Conservation (phyloP, 37 sponge, comb jelly and placozoan species). For the Cladorhizidae sp. region DNA sequence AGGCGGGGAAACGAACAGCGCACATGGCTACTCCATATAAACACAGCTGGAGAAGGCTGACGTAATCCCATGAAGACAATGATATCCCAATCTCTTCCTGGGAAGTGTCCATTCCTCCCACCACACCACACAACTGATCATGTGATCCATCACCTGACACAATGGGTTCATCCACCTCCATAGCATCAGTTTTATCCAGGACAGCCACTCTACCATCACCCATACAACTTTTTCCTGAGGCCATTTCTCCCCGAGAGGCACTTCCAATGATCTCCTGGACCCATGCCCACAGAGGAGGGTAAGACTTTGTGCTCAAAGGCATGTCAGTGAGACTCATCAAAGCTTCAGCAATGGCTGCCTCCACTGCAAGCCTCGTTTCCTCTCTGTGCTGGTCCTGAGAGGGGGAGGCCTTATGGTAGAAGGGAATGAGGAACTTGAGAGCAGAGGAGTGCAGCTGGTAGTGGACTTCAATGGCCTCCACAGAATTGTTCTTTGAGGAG, state of each 20-base stretch:
- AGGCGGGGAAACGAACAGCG: slow-evolving; percentile 58
- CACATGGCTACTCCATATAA: slow-evolving; percentile 57
- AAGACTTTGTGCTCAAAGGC: slow-evolving; percentile 12
- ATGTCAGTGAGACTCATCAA: background rate
- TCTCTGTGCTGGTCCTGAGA: background rate
- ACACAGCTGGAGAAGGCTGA: slow-evolving; percentile 10
- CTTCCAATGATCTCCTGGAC: background rate
- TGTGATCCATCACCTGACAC: background rate
- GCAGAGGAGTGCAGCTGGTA: slow-evolving; percentile 50
- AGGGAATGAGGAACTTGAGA: slow-evolving; percentile 27
- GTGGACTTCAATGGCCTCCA: slow-evolving; percentile 68
- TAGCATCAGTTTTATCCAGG: background rate
- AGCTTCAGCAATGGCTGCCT: slow-evolving; percentile 3
- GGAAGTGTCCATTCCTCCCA: too few relatives aligned
- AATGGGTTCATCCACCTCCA: background rate
- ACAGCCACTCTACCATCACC: background rate
- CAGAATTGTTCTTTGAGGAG: slow-evolving; percentile 33
- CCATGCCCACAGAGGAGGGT: slow-evolving; percentile 37
- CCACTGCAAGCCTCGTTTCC: background rate
- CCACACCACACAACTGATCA: background rate
- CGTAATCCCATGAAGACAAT: background rate
- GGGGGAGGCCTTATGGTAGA: background rate
- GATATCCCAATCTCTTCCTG: too few relatives aligned
- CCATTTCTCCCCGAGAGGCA: background rate
- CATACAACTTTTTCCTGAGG: background rate